A percentile compares a stretch with the other conserved stretches of the same genome.
phyloP scores from a whole-genome alignment of 2,113 vertebrate genomes.

The Butorides virescens region DNA sequence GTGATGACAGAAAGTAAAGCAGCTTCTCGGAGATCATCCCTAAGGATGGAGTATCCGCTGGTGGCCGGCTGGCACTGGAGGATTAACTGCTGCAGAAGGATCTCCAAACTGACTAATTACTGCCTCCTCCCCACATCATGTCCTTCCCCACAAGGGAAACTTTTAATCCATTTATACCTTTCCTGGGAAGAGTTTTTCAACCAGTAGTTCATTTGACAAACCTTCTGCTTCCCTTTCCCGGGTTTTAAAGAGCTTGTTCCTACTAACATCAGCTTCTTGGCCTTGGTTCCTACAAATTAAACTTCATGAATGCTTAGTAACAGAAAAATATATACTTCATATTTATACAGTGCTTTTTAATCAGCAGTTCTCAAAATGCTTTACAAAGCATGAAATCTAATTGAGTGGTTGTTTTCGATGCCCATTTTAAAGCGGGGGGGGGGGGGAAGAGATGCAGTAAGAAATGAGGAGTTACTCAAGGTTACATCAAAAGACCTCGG shows the following conservation, averaged over 20 bases:
- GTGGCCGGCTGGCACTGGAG: background rate
- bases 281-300: background rate
- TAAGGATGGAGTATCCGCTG: background rate
- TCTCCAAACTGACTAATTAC: constrained; percentile 1
- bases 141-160: background rate
- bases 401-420: background rate
- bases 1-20: background rate
- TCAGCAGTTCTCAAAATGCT: background rate
- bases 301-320: background rate
- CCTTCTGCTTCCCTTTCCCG: background rate
- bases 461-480: background rate
- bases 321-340: background rate
- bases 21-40: background rate
- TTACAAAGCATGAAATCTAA: constrained; percentile 4
- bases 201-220: background rate
- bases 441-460: background rate
- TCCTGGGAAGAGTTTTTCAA: constrained; percentile 4
- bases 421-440: background rate
- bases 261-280: background rate
- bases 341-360: background rate
- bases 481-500: background rate
- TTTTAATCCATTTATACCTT: constrained; percentile 37
- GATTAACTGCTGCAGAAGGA: background rate
- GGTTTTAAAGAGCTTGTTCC: background rate
- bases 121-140: background rate